Percentiles rank a stretch among this genome's conserved stretches.
phyloP scores from a whole-genome alignment of 1,140 invertebrate genomes.

The Euura saliciscinereae region DNA sequence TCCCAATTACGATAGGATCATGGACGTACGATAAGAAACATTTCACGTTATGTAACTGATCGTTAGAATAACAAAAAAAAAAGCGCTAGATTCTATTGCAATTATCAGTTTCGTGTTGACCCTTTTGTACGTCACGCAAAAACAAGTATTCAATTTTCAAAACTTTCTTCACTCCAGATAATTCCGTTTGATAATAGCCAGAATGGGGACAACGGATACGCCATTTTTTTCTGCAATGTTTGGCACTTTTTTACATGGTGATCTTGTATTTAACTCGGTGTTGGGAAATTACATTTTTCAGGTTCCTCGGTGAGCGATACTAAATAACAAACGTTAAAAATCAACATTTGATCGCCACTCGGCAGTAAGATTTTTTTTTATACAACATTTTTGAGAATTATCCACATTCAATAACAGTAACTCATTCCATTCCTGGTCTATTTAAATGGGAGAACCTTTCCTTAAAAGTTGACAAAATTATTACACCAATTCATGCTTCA shows the following conservation, averaged over 20 bases:
- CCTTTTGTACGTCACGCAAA: too few species aligned
- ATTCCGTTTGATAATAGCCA: too few species aligned
- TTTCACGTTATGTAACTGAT: too few species aligned
- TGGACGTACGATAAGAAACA: too few species aligned
- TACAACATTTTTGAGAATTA: not conserved
- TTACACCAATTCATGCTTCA: not conserved
- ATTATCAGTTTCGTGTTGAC: too few species aligned
- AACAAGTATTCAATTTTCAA: not conserved
- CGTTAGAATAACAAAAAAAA: too few species aligned
- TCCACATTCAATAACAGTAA: not conserved
- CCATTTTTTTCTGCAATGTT: too few species aligned
- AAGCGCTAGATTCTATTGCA: too few species aligned
- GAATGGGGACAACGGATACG: too few species aligned
- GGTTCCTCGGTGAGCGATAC: not conserved
- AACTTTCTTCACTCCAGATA: not conserved
- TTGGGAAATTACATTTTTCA: conserved; percentile 2
- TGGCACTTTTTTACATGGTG: not conserved
- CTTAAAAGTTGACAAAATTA: not conserved
- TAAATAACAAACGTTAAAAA: not conserved
- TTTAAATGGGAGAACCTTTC: not conserved
- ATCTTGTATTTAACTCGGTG: conserved; percentile 7
- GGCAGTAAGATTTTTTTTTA: not conserved
- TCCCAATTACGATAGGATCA: not conserved
- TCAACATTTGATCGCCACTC: not conserved
- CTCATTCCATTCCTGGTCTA: too few species aligned